Evolutionary conservation across 2,888 invertebrate species (phyloP).

Genomic region (Amiota mariae): DNA sequence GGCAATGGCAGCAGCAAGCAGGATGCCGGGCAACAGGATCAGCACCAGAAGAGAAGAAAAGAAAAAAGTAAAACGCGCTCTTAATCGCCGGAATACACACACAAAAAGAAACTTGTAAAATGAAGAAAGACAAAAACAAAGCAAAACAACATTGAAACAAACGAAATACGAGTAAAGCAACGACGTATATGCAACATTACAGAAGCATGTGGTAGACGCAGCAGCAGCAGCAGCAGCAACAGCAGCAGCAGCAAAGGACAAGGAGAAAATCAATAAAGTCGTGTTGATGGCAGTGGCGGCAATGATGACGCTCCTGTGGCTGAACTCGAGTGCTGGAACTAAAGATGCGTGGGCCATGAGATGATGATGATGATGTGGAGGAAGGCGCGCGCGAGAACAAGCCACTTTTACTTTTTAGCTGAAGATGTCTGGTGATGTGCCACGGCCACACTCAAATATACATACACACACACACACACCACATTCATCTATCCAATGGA

Average conservation of each 20-base stretch:
- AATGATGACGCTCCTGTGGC: constrained; percentile 12
- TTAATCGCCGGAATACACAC: constrained; percentile 64
- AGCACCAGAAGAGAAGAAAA: constrained; percentile 6
- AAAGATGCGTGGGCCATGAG: not conserved
- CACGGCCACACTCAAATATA: too few relatives aligned
- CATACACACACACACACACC: too few relatives aligned
- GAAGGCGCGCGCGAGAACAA: constrained; percentile 11
- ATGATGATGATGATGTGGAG: not conserved
- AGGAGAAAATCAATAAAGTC: constrained; percentile 62
- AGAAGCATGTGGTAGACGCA: constrained; percentile 30
- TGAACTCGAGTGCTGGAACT: not conserved
- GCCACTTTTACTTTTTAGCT: constrained; percentile 65
- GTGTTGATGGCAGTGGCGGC: constrained; percentile 45
- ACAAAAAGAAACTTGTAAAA: constrained; percentile 28
- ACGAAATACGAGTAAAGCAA: constrained; percentile 19
- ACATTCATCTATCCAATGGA: constrained; percentile 37
- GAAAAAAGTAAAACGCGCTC: constrained; percentile 29
- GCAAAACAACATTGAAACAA: not conserved
- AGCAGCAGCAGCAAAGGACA: not conserved
- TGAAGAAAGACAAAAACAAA: constrained; percentile 3
- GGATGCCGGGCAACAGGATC: constrained; percentile 13
- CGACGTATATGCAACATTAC: constrained; percentile 25
- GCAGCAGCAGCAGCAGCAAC: constrained; percentile 11
- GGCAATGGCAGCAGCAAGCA: constrained; percentile 1
- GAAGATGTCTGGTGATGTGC: constrained; percentile 47